Base-by-base conservation (phyloP, 2,888 invertebrate species). In the Diarsia rubi region DNA sequence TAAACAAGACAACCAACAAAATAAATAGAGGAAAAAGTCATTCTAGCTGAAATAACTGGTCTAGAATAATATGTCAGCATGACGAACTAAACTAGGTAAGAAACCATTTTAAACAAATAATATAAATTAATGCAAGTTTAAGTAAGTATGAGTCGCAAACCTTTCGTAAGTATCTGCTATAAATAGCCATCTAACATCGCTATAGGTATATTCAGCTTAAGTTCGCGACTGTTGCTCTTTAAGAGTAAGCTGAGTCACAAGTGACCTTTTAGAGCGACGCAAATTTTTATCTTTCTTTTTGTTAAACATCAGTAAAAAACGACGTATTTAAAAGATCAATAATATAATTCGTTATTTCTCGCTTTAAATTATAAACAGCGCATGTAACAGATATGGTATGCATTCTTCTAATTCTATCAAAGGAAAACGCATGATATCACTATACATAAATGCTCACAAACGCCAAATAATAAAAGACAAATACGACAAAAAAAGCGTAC, bases 401-500 rank as follows among this genome's bases (percentile, higher is more conserved):
- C 42, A 54, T 47, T 27, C 16, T 42, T 5, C 5, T n/a, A 44
- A 52, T 16, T 24, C n/a, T 3, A 31, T 31, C 3, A 67, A 49
- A 21, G 4, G 42, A 8, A 49, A 47, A 47, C 9, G 14, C 19
- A 42, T 24, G 21, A 42, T n/a, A 73, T 27, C 19, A 52, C 4
- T 24, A 68, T 19, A 45, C 4, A 54, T 21, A 67, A 49, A 49
- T 19, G 37, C 12, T 19, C 6, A 49, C 21, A 64, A 49, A 37
- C 11, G 0, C 11, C 1, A 63, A n/a, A 21, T 9, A 47, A 42
- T 1, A 2, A 74, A 37, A 19, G 3, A 5, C 47, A 44, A 64
- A 31, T 1, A 47, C 24, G 24, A 76, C 27, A 65, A 47, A 65
- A 37, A n/a, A 67, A 37, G 27, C 44, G 6, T 65, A 93, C 93